These are phyloP conservation scores for Heliconius hewitsoni DNA, from an alignment of 1,140 invertebrate species.

Conservation along the genomic window DNA sequence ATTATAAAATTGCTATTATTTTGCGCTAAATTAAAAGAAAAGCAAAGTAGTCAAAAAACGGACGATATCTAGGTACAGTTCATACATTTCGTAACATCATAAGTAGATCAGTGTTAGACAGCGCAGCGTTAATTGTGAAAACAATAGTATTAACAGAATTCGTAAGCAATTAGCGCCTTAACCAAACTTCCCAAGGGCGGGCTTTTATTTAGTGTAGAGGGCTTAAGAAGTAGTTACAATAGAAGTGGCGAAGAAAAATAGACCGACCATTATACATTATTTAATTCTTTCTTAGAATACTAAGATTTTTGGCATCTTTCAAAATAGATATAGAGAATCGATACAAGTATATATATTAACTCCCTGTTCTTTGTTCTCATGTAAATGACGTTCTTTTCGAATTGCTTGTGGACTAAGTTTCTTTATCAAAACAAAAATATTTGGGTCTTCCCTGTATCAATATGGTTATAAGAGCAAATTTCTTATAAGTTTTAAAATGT, in stretches of 20 bases:
- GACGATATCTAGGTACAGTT: not conserved
- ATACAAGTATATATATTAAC: too few relatives aligned
- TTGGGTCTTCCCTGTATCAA: too few relatives aligned
- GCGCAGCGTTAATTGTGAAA: constrained; percentile 18
- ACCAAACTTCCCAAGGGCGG: constrained; percentile 44
- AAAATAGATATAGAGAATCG: too few relatives aligned
- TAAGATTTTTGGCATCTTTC: too few relatives aligned
- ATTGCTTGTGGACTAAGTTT: too few relatives aligned
- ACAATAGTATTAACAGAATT: constrained; percentile 28
- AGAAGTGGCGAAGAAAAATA: not conserved
- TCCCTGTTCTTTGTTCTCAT: too few relatives aligned
- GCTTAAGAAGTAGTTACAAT: not conserved
- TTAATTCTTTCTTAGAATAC: too few relatives aligned
- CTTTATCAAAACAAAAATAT: too few relatives aligned
- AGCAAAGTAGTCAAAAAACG: not conserved
- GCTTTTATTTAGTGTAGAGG: not conserved
- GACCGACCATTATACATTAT: too few relatives aligned
- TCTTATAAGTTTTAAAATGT: not conserved
- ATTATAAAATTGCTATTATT: not conserved
- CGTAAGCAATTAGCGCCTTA: constrained; percentile 40
- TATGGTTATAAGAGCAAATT: too few relatives aligned
- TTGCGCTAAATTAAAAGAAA: not conserved
- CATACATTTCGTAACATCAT: not conserved
- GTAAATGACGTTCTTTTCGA: too few relatives aligned
- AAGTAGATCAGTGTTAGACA: not conserved